A percentile compares a stretch with the other conserved stretches of the same genome.
Conservation (phyloP, 2,888 invertebrate species). For the Oscheius myriophilus region DNA sequence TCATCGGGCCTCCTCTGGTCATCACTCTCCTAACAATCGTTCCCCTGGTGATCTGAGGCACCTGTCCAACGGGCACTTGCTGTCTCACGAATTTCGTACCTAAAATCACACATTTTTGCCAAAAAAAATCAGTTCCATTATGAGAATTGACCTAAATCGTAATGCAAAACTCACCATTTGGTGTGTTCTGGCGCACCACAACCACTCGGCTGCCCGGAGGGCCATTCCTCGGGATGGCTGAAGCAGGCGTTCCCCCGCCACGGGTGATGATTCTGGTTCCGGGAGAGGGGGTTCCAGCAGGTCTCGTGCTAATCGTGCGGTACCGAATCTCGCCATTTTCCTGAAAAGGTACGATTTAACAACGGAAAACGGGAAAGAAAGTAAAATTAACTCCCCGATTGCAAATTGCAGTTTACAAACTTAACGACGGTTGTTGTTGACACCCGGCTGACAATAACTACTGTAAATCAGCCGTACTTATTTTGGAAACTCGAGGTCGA, state of each 20-base stretch:
- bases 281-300: neutral
- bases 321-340: slow-evolving; percentile 21
- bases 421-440: too few species aligned
- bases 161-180: slow-evolving; percentile 16
- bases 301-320: neutral
- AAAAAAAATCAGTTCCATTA: too few species aligned
- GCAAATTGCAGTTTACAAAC: too few species aligned
- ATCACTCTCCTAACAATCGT: slow-evolving; percentile 15
- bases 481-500: too few species aligned
- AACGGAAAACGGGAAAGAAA: too few species aligned
- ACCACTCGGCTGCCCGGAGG: slow-evolving; percentile 2
- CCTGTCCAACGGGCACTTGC: slow-evolving; percentile 13
- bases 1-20: slow-evolving; percentile 7
- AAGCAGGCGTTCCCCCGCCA: neutral
- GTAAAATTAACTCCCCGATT: too few species aligned
- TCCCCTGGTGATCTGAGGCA: slow-evolving; percentile 16
- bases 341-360: slow-evolving; percentile 18
- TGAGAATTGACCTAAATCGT: too few species aligned
- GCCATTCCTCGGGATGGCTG: neutral
- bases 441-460: too few species aligned
- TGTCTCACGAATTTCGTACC: slow-evolving; percentile 16
- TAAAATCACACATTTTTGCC: neutral
- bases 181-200: slow-evolving; percentile 24
- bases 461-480: too few species aligned
- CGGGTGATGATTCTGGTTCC: neutral